These are phyloP conservation scores for Saccostrea cuccullata DNA, from an alignment of 1,140 invertebrate species.

Conservation along the genomic window DNA sequence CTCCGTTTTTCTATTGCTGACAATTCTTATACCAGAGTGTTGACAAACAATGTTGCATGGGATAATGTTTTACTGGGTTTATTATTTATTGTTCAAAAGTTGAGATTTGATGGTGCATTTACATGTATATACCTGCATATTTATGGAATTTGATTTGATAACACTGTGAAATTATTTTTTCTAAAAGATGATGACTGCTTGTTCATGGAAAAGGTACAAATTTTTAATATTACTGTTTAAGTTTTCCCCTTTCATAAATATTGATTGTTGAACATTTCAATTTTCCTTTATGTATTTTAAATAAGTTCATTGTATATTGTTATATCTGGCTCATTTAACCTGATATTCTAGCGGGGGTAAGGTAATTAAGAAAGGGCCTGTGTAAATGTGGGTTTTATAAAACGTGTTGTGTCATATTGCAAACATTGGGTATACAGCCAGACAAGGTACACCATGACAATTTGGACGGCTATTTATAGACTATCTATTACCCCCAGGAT, in stretches of 20 bases:
- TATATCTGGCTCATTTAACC: constrained; percentile 30
- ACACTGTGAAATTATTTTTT: background rate
- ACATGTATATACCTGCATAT: background rate
- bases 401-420: background rate
- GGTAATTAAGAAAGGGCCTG: constrained; percentile 3
- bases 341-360: background rate
- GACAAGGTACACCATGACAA: background rate
- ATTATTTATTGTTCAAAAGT: background rate
- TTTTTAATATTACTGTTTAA: background rate
- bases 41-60: background rate
- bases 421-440: constrained; percentile 5
- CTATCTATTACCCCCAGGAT: constrained; percentile 23
- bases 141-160: background rate
- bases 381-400: background rate
- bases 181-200: background rate
- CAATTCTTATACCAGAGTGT: background rate
- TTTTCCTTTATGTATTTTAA: background rate
- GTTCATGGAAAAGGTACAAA: background rate
- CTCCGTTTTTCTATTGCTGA: background rate
- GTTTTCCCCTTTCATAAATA: background rate
- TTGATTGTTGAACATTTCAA: constrained; percentile 18
- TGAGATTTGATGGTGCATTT: background rate
- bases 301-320: constrained; percentile 14
- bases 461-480: constrained; percentile 10
- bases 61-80: background rate